Conservation (phyloP, 2,113 vertebrate species). For the Psephotus haematonotus region DNA sequence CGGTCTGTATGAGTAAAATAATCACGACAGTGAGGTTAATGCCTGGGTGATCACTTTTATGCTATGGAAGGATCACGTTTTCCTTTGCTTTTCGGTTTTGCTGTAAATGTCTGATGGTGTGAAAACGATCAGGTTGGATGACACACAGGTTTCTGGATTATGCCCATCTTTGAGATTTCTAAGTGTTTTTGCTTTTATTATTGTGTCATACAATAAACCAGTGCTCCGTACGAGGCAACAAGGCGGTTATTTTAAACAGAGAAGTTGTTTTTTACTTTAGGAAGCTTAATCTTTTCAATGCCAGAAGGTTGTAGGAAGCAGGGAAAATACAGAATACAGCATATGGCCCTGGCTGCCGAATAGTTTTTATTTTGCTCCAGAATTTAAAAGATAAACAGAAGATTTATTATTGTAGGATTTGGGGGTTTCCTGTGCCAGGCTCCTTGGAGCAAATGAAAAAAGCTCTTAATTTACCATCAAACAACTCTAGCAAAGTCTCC, state of each 20-base stretch:
- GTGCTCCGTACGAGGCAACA: not conserved
- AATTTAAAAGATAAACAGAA: constrained; percentile 43
- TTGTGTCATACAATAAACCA: not conserved
- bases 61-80: not conserved
- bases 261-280: not conserved
- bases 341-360: not conserved
- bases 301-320: not conserved
- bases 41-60: not conserved
- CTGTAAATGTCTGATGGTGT: not conserved
- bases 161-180: not conserved
- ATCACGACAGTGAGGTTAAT: not conserved
- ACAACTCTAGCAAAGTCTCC: not conserved
- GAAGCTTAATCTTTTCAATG: not conserved
- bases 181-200: not conserved
- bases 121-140: not conserved
- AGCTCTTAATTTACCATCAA: constrained; percentile 3
- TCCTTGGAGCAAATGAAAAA: constrained; percentile 6
- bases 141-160: not conserved
- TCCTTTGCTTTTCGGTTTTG: not conserved
- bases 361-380: constrained; percentile 26
- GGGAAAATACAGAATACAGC: not conserved
- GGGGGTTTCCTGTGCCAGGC: constrained; percentile 26
- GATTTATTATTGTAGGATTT: constrained; percentile 48
- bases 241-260: not conserved
- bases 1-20: not conserved